These are phyloP conservation scores for Pachycephus smyrnensis DNA, from an alignment of 2,888 invertebrate species.

Conservation along the genomic window DNA sequence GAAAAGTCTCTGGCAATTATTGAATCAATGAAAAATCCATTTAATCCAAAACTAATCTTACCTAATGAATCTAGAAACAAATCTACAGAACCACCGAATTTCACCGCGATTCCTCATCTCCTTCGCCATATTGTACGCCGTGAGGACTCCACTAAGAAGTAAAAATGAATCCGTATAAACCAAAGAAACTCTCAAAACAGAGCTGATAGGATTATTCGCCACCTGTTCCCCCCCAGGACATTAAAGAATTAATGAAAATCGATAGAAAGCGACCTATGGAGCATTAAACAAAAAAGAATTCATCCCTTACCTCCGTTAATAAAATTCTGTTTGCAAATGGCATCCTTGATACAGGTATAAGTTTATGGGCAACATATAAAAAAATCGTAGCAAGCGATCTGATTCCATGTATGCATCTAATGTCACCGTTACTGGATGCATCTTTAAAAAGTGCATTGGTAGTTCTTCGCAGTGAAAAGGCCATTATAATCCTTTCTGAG, in stretches of 20 bases:
- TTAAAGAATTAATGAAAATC: constrained; percentile 29
- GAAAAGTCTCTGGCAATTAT: constrained; percentile 25
- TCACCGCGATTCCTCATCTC: constrained; percentile 70
- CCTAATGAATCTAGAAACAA: constrained; percentile 75
- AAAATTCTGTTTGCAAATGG: constrained; percentile 75
- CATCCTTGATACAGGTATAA: constrained; percentile 73
- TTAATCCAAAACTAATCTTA: constrained; percentile 44
- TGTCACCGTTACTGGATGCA: constrained; percentile 64
- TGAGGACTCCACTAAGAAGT: constrained; percentile 75
- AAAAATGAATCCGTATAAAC: constrained; percentile 78
- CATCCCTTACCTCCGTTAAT: constrained; percentile 71
- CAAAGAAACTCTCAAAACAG: constrained; percentile 74
- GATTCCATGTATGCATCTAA: constrained; percentile 79
- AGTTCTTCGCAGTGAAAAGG: constrained; percentile 78
- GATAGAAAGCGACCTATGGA: constrained; percentile 16
- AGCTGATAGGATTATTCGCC: constrained; percentile 72
- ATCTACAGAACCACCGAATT: constrained; percentile 71
- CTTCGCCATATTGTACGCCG: constrained; percentile 73
- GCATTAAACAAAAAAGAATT: constrained; percentile 36
- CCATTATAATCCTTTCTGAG: constrained; percentile 66
- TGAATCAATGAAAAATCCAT: constrained; percentile 17
- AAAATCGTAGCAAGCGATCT: constrained; percentile 75
- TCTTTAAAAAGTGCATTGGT: constrained; percentile 71
- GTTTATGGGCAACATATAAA: constrained; percentile 76
- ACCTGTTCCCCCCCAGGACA: constrained; percentile 61